Evolutionary conservation across 2,113 vertebrate genomes (phyloP).

Genomic region (Stomatorhinus ivindoensis): DNA sequence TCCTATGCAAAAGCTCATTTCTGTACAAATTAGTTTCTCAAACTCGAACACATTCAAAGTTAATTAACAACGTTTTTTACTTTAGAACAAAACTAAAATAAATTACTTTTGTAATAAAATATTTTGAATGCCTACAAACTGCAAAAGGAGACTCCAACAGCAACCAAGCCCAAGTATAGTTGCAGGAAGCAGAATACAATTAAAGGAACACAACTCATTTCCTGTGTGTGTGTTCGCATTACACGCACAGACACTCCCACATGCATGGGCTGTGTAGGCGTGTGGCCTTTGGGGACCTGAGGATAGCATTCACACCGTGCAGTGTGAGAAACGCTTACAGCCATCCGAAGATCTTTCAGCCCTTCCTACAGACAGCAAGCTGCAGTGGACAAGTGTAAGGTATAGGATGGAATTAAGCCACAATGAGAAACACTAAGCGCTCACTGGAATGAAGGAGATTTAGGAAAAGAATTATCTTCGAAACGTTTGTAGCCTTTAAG

Average conservation of each 20-base stretch:
- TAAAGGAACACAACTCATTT: background rate
- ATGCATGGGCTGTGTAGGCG: background rate
- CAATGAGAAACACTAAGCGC: background rate
- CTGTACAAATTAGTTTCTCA: background rate
- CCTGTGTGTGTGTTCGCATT: background rate
- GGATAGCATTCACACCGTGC: background rate
- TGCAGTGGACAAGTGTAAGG: background rate
- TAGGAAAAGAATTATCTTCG: background rate
- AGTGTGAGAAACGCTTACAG: background rate
- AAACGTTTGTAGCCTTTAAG: background rate
- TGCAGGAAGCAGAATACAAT: constrained; percentile 3
- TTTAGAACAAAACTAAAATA: background rate
- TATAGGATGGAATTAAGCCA: background rate
- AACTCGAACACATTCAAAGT: background rate
- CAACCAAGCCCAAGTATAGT: background rate
- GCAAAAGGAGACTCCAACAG: background rate
- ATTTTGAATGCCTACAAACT: background rate
- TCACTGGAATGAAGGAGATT: background rate
- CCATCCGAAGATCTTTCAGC: background rate
- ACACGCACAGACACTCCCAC: constrained; percentile 1
- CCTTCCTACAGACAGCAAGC: background rate
- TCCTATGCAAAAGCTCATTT: background rate
- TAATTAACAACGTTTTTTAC: background rate
- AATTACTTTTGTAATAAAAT: background rate
- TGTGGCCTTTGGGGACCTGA: background rate